Percentiles rank a stretch among this genome's conserved stretches.
phyloP scores from a whole-genome alignment of 1,140 invertebrate genomes.

The Heliconius himera region DNA sequence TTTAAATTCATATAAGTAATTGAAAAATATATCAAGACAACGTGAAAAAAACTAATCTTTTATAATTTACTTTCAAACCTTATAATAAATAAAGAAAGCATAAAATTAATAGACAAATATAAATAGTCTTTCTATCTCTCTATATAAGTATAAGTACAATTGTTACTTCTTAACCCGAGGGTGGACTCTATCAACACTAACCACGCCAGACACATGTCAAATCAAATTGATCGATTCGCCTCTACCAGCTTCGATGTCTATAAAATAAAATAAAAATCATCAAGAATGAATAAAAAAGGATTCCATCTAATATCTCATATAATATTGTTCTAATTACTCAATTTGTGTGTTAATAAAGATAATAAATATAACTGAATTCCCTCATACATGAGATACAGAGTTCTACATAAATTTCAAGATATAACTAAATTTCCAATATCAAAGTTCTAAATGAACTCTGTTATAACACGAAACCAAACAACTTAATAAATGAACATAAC shows the following conservation, averaged over 20 bases:
- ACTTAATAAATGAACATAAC: background rate
- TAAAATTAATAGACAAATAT: background rate
- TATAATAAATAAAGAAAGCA: too few species aligned
- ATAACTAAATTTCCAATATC: background rate
- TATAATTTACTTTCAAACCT: too few species aligned
- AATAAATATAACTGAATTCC: too few species aligned
- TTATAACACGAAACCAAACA: background rate
- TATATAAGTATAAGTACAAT: background rate
- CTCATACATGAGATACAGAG: too few species aligned
- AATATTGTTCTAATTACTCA: background rate
- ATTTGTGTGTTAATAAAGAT: background rate
- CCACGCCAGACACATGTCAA: slow-evolving; percentile 12
- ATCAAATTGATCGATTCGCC: slow-evolving; percentile 12
- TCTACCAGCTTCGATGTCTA: background rate
- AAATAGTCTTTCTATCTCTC: background rate
- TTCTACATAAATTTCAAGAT: too few species aligned
- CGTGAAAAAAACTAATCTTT: too few species aligned
- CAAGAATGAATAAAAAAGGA: background rate
- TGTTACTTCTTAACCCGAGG: background rate
- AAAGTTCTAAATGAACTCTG: background rate
- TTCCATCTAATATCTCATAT: background rate
- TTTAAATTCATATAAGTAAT: too few species aligned
- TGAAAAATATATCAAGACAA: too few species aligned
- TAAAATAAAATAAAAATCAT: slow-evolving; percentile 8
- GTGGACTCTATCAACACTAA: slow-evolving; percentile 12